Evolutionary conservation across 2,888 invertebrate genomes (phyloP), one percentile per base, ranked within the genome.

Genomic region (Mallateleia sp.): DNA sequence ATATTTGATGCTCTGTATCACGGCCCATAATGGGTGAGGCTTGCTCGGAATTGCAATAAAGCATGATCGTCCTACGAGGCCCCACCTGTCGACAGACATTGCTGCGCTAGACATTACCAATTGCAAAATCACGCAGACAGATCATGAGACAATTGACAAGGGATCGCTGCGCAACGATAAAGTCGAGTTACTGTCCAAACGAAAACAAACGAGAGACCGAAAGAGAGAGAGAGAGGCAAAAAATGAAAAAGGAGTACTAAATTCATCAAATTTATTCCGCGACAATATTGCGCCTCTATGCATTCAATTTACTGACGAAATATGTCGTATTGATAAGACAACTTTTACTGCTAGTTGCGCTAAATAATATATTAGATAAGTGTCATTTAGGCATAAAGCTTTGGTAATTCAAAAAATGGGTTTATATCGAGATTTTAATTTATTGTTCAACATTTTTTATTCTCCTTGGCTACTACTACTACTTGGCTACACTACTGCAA

Each of bases 51-150:
- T 93, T 90, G 92, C 93, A 91, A 92, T 94, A 94, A 94, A 94
- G 91, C 89, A 93, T 78, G 91, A 92, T 92, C 94, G 93, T 94
- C 94, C 94, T 93, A 94, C 94, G 93, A 93, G 92, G 90, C 92
- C 93, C 92, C 94, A 94, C 94, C 94, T 94, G 94, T 94, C 92
- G 92, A 90, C 84, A 87, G 90, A 88, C 89, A 89, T 78, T 88
- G 80, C 90, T 89, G 60, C 58, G 60, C 60, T 45, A 87, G 89
- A 88, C 89, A 89, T 62, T 86, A 82, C 89, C 90, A 89, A 89
- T 92, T 92, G 91, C 93, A 89, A 93, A 93, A 93, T 91, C 90
- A 75, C 69, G 71, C 81, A 64, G 72, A 66, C 71, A 74, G 72
- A 82, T 85, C 78, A 78, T 77, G 79, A 83, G 83, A 83, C 87